Base-by-base conservation (phyloP, 2,113 vertebrate species). In the Hoplias malabaricus region DNA sequence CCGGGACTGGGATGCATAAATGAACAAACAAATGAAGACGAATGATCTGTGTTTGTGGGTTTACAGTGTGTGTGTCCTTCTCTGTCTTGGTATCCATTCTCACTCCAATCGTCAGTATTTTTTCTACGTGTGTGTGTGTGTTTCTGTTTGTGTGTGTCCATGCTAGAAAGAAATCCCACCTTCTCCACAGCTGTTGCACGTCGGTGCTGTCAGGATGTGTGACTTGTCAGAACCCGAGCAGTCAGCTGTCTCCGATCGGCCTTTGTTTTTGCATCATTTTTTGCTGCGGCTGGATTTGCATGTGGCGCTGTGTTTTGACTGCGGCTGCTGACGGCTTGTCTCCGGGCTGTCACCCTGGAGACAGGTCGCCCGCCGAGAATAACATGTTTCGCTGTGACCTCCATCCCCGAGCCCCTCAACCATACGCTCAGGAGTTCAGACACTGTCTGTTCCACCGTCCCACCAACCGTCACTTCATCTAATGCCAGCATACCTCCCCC, bases 21-120 rank as follows among this genome's bases (percentile, higher is more conserved):
- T 54, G 34, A 57, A 48, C 40, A 46, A 59, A 67, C 57, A 78
- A 73, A 75, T 66, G 38, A 53, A 80, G 70, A 83, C 56, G 62
- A 63, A 74, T 31, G 43, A 53, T 59, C 34, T 46, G 73, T 65
- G 10, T 63, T 0, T 5, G 2, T 66, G 34, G 29, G 56, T 6
- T 16, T 46, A 33, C n/a, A 27, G 36, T 10, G 6, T 48, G 38
- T 25, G 63, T 8, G 14, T 73, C 23, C 40, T 3, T 2, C 19
- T 63, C 3, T 33, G 42, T 16, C 36, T 31, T 27, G 33, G 59
- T 61, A 1, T 29, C 34, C 25, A 61, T 77, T 34, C 36, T 29
- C 23, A 8, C 19, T 16, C 16, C 2, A 65, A 27, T 66, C 40
- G 8, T 54, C 13, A 0, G 0, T n/a, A 23, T 21, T 46, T 62